Evolutionary conservation across 2,888 invertebrate genomes (phyloP).

Genomic region (Sipha maydis): DNA sequence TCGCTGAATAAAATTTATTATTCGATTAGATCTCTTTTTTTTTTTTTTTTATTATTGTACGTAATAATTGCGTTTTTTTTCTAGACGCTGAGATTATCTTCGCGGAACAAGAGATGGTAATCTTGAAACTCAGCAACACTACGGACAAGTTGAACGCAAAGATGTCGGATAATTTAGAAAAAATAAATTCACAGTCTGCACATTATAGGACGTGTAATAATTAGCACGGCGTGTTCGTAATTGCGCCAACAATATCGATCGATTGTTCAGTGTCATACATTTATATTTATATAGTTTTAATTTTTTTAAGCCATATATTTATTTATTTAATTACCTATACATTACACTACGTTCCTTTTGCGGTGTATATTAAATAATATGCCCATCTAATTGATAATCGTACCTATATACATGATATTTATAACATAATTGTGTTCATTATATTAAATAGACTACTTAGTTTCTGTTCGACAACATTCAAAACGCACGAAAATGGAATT

Average conservation of each 20-base stretch:
- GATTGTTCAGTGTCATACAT: conserved; percentile 20
- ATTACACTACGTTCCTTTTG: neutral
- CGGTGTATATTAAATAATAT: too few species aligned
- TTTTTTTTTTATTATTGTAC: too few species aligned
- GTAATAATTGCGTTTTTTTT: too few species aligned
- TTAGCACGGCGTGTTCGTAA: neutral
- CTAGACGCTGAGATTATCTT: too few species aligned
- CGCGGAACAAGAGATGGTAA: too few species aligned
- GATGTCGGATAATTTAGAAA: conserved; percentile 74
- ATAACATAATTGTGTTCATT: conserved; percentile 55
- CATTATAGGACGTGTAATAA: conserved; percentile 73
- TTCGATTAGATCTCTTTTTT: too few species aligned
- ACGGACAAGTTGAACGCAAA: conserved; percentile 74
- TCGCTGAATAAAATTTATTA: too few species aligned
- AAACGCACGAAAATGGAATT: too few species aligned
- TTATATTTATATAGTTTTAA: conserved; percentile 24
- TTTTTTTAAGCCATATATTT: conserved; percentile 7
- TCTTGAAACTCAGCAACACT: conserved; percentile 71
- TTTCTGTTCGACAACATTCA: too few species aligned
- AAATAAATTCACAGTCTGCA: conserved; percentile 74
- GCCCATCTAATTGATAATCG: conserved; percentile 2
- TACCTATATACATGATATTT: neutral
- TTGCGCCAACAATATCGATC: neutral
- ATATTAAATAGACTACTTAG: conserved; percentile 44
- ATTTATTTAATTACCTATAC: conserved; percentile 29